These are phyloP conservation scores for Acipenser ruthenus DNA, from an alignment of 2,797 vertebrate species.

Conservation along the genomic window DNA sequence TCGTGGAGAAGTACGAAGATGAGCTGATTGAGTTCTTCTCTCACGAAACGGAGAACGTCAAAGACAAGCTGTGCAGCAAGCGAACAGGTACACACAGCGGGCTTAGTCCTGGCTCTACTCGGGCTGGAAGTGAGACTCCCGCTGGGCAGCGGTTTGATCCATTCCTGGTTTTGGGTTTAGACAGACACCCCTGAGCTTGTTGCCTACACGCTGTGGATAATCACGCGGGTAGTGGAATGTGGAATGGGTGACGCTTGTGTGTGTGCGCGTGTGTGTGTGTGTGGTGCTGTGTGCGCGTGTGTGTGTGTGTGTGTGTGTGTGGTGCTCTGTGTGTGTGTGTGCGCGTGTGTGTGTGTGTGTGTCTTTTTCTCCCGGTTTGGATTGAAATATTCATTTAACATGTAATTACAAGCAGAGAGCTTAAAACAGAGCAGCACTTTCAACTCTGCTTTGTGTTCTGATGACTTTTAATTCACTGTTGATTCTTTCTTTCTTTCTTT, in stretches of 20 bases:
- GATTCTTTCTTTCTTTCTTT: background rate
- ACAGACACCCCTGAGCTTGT: background rate
- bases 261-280: too few species aligned
- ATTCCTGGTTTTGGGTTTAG: background rate
- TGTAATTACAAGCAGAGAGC: background rate
- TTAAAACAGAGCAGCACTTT: background rate
- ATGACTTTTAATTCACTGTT: background rate
- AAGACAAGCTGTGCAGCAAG: constrained; percentile 92
- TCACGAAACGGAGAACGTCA: constrained; percentile 80
- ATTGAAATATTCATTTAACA: background rate
- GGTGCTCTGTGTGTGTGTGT: background rate
- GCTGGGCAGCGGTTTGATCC: background rate
- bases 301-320: too few species aligned
- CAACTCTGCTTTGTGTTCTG: background rate
- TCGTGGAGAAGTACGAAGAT: constrained; percentile 88
- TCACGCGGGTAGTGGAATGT: too few species aligned
- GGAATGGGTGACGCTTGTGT: too few species aligned
- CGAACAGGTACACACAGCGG: constrained; percentile 67
- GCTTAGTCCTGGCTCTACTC: background rate
- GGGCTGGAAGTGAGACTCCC: background rate
- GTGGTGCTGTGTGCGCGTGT: too few species aligned
- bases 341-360: background rate
- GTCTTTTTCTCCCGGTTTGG: background rate
- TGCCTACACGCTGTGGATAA: background rate
- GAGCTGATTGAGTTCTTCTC: constrained; percentile 91